Percentiles rank a stretch among this genome's conserved stretches.
phyloP scores from a whole-genome alignment of 2,113 vertebrate species.

The Dolichallabes microphthalmus region DNA sequence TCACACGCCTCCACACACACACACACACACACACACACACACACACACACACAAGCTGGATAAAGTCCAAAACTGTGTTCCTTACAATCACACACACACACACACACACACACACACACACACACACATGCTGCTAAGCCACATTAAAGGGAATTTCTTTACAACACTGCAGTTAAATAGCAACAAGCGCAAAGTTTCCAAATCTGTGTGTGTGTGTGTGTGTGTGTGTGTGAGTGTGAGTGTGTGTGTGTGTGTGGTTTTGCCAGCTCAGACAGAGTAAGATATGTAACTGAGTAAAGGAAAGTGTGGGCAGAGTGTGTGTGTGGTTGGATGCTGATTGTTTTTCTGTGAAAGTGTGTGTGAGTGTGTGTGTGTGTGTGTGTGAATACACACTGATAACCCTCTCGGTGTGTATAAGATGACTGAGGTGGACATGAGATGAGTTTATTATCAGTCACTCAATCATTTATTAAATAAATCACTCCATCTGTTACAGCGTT shows the following conservation, averaged over 20 bases:
- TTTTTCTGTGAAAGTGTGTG: background rate
- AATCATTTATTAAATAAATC: too few species aligned
- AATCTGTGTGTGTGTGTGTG: background rate
- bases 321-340: background rate
- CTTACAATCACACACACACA: background rate
- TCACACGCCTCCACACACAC: background rate
- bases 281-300: background rate
- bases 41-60: background rate
- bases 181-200: background rate
- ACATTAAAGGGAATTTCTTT: background rate
- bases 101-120: slow-evolving; percentile 9
- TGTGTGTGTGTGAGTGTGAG: background rate
- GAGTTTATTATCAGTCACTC: too few species aligned
- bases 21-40: background rate
- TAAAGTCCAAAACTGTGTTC: background rate
- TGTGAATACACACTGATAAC: background rate
- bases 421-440: background rate
- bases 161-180: background rate
- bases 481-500: too few species aligned
- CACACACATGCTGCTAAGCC: background rate
- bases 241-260: background rate
- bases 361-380: background rate
- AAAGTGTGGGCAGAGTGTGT: slow-evolving; percentile 7
- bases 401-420: background rate
- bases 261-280: background rate